Evolutionary conservation across 2,113 vertebrate species (phyloP).

Genomic region (Microcebus murinus): DNA sequence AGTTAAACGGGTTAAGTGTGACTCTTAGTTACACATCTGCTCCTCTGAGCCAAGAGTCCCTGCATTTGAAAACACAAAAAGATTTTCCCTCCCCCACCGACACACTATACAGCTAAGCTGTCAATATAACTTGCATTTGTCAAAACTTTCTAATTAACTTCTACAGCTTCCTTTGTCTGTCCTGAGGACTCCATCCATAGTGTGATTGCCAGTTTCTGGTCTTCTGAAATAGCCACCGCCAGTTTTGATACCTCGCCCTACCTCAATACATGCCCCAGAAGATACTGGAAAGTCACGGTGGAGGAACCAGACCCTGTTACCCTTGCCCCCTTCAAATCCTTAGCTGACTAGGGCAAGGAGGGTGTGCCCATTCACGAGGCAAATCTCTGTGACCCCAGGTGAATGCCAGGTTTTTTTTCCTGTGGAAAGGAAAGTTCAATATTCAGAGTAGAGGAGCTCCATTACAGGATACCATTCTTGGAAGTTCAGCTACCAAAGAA

Average conservation of each 20-base stretch:
- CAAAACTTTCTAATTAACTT: background rate
- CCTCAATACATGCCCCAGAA: accelerated
- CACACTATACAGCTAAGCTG: background rate
- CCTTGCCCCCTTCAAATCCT: background rate
- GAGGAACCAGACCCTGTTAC: background rate
- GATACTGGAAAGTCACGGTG: background rate
- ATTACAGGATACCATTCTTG: background rate
- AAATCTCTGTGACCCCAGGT: background rate
- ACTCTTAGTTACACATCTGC: background rate
- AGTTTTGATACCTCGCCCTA: too few species aligned
- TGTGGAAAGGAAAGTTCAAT: background rate
- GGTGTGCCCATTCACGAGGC: background rate
- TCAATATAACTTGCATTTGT: background rate
- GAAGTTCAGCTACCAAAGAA: background rate
- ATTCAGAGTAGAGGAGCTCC: background rate
- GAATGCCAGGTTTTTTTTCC: background rate
- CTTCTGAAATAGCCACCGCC: background rate
- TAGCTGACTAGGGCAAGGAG: accelerated
- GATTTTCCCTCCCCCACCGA: too few species aligned
- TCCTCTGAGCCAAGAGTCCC: background rate
- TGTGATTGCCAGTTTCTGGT: background rate
- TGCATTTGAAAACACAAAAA: background rate
- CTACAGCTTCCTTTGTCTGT: background rate
- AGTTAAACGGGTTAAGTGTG: background rate
- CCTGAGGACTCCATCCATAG: background rate